These are phyloP conservation scores for Neoarius graeffei DNA, from an alignment of 2,113 vertebrate species.

Conservation along the genomic window DNA sequence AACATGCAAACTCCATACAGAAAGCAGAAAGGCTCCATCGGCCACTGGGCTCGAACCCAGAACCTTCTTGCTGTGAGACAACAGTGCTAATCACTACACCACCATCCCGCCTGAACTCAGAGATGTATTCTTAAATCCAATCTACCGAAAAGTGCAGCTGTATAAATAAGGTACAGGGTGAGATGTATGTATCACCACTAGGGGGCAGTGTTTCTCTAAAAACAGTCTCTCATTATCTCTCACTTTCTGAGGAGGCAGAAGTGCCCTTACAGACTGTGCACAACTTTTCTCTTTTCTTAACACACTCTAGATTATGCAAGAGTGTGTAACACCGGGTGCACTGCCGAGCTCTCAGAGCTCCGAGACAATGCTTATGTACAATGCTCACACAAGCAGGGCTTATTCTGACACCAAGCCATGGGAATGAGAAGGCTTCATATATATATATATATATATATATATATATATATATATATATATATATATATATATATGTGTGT, in stretches of 20 bases:
- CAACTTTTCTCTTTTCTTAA: constrained; percentile 16
- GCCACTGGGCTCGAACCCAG: too few relatives aligned
- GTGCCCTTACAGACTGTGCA: not conserved
- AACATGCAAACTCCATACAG: too few relatives aligned
- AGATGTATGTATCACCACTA: constrained; percentile 29
- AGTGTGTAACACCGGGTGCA: constrained; percentile 57
- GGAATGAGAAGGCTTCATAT: constrained; percentile 13
- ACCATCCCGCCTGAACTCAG: too few relatives aligned
- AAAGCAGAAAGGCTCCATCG: too few relatives aligned
- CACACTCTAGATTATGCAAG: constrained; percentile 64
- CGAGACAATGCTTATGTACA: constrained; percentile 28
- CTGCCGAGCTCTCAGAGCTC: constrained; percentile 25
- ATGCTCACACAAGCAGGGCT: constrained; percentile 2
- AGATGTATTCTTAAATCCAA: not conserved
- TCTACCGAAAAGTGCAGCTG: not conserved
- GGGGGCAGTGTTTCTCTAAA: constrained; percentile 62
- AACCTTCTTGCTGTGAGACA: too few relatives aligned
- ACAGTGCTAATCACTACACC: too few relatives aligned
- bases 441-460: constrained; percentile 9
- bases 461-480: not conserved
- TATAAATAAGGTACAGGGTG: not conserved
- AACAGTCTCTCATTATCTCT: not conserved
- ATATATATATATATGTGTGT: constrained; percentile 24
- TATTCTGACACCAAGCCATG: constrained; percentile 23
- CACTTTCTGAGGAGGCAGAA: not conserved